Base-by-base conservation (phyloP, 2,888 invertebrate genomes). In the Leptarthrus brevirostris region DNA sequence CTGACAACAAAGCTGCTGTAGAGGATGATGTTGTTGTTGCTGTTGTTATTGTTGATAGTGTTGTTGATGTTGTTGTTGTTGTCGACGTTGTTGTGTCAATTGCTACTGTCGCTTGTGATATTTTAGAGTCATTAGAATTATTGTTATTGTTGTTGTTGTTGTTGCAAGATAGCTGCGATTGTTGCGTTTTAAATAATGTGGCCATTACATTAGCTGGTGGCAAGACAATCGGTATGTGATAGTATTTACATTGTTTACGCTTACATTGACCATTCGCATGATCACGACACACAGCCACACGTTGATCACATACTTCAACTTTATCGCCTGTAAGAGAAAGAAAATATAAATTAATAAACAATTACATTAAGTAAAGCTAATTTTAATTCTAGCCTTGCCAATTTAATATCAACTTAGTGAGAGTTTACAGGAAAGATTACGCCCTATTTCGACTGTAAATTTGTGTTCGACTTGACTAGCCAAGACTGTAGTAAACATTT, bases 241-340 rank as follows among this genome's bases (percentile, higher is more conserved):
- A 96, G 90, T 95, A 96, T 91, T 96, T 96, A 92, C 96, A 96
- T 87, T 93, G 91, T 87, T 94, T 92, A 87, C 96, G 93, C 86
- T 92, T 90, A 88, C 96, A 96, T 87, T 93, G 91, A 87, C 95
- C 95, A 86, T 95, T 95, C 84, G 94, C 95, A 86, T 95, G 95
- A 89, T 96, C 96, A 86, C 96, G 94, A 87, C 96, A 96, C 86
- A 96, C 96, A 87, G 94, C 95, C 89, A 96, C 96, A 87, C 94
- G 93, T 87, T 95, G 93, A 88, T 95, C 95, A 89, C 91, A 92
- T 90, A 96, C 93, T 90, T 95, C 95, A 89, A 96, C 94, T 89
- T 92, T 91, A 88, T 93, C 93, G 90, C 94, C 96, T 96, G 89
- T 77, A 89, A 90, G 78, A 56, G 74, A 36, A 18, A 73, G 71